These are phyloP conservation scores for Poecilia wingei DNA, from an alignment of 2,797 vertebrate species.

Conservation along the genomic window DNA sequence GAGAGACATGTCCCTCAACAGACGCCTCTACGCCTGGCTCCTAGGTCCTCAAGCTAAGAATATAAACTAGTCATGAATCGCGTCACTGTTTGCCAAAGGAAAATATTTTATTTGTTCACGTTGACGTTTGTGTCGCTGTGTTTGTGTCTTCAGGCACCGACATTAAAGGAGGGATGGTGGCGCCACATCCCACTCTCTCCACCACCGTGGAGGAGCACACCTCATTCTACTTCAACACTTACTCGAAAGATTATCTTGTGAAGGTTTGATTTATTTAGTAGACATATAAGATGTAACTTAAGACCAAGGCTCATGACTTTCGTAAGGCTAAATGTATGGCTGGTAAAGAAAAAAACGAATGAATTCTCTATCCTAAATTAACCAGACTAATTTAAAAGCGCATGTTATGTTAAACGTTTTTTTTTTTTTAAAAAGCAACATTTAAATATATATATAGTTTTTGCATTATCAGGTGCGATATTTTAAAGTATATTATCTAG, in stretches of 20 bases:
- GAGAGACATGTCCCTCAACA: slow-evolving; percentile 98
- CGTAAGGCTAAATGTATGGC: not conserved
- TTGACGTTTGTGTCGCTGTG: not conserved
- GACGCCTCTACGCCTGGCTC: slow-evolving; percentile 95
- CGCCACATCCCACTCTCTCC: slow-evolving; percentile 80
- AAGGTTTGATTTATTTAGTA: slow-evolving; percentile 78
- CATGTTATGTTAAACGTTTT: not conserved
- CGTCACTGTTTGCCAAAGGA: not conserved
- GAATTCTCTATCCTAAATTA: no score
- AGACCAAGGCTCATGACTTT: not conserved
- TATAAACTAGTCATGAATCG: not conserved
- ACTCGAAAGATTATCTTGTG: slow-evolving; percentile 90
- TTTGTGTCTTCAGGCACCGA: slow-evolving; percentile 83
- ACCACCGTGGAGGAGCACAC: slow-evolving; percentile 85
- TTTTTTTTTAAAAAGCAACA: not conserved
- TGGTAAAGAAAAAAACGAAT: not conserved
- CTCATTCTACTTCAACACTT: slow-evolving; percentile 89
- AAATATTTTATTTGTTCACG: slow-evolving; percentile 7
- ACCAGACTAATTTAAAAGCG: not conserved
- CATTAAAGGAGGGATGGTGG: slow-evolving; percentile 89
- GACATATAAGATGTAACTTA: not conserved
- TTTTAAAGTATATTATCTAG: not conserved
- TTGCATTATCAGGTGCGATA: not conserved
- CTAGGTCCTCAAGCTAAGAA: slow-evolving; percentile 81
- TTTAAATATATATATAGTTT: not conserved